phyloP scores from a whole-genome alignment of 1,140 invertebrate genomes.

The Charaxes varanes region DNA sequence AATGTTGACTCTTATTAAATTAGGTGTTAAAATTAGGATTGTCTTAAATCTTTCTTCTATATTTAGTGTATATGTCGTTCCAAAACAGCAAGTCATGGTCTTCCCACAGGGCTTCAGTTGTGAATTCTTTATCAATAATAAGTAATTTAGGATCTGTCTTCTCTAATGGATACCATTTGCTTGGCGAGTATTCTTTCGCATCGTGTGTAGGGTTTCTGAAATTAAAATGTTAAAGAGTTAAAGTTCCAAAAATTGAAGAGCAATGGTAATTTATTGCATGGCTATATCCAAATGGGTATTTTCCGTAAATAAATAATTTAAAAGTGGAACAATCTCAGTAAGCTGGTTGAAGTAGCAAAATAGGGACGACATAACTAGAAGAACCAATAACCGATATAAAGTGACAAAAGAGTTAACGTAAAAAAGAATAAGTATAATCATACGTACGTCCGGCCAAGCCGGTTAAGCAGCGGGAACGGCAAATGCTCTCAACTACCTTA shows the following conservation, averaged over 20 bases:
- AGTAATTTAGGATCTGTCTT: constrained; percentile 24
- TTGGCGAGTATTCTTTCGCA: constrained; percentile 14
- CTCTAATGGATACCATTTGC: constrained; percentile 33
- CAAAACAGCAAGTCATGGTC: constrained; percentile 31
- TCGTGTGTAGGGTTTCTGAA: constrained; percentile 40
- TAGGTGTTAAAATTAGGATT: not conserved
- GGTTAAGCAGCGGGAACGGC: no score
- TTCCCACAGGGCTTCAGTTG: constrained; percentile 32
- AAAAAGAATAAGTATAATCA: no score
- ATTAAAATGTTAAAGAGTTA: constrained; percentile 9
- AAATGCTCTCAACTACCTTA: no score
- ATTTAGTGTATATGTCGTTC: constrained; percentile 44
- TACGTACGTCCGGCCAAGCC: no score
- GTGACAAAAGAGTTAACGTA: not conserved
- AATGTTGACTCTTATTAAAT: not conserved
- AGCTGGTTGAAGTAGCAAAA: no score
- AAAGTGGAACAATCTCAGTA: no score
- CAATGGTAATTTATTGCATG: not conserved
- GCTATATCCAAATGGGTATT: not conserved
- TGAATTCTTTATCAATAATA: constrained; percentile 38
- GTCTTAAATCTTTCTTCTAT: constrained; percentile 40
- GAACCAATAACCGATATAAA: no score
- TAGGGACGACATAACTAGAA: no score
- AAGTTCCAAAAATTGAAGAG: not conserved
- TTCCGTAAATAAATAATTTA: no score